Evolutionary conservation across 2,797 vertebrate genomes (phyloP).

Genomic region (Carcharodon carcharias): DNA sequence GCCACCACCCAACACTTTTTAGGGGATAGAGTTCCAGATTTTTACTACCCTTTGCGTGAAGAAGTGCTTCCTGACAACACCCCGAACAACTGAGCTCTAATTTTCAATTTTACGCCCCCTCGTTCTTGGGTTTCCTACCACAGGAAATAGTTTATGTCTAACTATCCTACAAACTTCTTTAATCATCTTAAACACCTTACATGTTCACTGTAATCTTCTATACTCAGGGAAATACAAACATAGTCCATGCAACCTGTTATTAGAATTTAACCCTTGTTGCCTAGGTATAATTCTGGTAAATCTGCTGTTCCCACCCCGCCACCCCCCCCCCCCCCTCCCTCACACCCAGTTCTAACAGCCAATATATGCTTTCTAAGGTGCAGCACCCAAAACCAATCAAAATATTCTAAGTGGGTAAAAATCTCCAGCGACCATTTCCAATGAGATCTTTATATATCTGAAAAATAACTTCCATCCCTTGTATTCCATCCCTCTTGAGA

Average conservation of each 20-base stretch:
- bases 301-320: not conserved
- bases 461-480: not conserved
- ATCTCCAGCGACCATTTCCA: not conserved
- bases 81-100: not conserved
- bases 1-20: not conserved
- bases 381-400: not conserved
- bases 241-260: not conserved
- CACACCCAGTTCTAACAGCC: not conserved
- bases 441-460: not conserved
- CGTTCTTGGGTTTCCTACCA: not conserved
- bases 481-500: not conserved
- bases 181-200: not conserved
- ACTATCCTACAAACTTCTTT: not conserved
- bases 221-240: not conserved
- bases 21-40: not conserved
- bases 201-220: not conserved
- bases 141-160: not conserved
- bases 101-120: not conserved
- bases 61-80: not conserved
- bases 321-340: too few relatives aligned
- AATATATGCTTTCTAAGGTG: not conserved
- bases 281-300: not conserved
- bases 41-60: not conserved
- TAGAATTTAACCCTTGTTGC: not conserved
- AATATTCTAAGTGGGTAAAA: not conserved